Evolutionary conservation across 2,113 vertebrate species (phyloP).

Genomic region (Progne subis): DNA sequence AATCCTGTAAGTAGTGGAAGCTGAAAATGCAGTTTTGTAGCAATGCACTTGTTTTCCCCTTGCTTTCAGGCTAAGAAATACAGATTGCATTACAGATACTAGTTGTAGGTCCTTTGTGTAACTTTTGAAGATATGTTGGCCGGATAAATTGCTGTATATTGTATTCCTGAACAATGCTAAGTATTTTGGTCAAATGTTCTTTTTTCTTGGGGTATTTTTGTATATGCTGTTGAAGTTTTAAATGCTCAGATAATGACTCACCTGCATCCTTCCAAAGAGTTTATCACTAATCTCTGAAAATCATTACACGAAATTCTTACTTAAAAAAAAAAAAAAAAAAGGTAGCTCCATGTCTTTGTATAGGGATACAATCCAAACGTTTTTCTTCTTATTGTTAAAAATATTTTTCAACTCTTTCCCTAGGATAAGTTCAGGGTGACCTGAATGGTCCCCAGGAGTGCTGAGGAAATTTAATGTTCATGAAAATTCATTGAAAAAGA

Average conservation of each 20-base stretch:
- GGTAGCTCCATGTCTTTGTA: not conserved
- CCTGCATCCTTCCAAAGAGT: not conserved
- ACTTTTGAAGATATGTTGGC: conserved; percentile 27
- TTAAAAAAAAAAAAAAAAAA: not conserved
- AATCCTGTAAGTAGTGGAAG: conserved; percentile 53
- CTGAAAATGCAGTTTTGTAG: conserved; percentile 5
- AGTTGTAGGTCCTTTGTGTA: conserved; percentile 59
- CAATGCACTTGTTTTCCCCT: conserved; percentile 52
- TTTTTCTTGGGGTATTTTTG: not conserved
- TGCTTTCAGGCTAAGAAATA: conserved; percentile 41
- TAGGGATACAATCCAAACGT: not conserved
- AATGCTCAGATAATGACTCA: not conserved
- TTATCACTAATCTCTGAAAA: conserved; percentile 15
- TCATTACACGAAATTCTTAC: not conserved
- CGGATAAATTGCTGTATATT: conserved; percentile 31
- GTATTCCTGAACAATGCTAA: conserved; percentile 56
- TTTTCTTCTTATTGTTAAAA: conserved; percentile 1
- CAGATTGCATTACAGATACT: conserved; percentile 54
- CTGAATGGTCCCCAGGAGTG: not conserved
- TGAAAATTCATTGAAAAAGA: not conserved
- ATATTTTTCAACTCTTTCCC: not conserved
- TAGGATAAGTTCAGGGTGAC: not conserved
- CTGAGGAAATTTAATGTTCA: not conserved
- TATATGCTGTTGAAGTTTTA: not conserved
- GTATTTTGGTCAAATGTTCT: conserved; percentile 11